Evolutionary conservation across 2,797 vertebrate species (phyloP).

Genomic region (Dryobates pubescens): DNA sequence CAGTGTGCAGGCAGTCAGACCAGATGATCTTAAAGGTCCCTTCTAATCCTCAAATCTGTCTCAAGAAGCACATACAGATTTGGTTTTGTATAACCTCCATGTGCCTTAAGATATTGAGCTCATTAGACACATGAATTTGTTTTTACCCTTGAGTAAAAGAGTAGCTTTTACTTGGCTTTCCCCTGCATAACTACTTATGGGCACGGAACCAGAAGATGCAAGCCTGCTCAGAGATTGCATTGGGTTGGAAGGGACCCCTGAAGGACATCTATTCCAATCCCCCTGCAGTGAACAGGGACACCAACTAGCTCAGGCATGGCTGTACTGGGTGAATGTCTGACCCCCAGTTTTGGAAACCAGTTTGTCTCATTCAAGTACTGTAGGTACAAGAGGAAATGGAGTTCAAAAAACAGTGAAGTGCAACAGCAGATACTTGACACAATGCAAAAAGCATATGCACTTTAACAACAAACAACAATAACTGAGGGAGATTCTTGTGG

Average conservation of each 20-base stretch:
- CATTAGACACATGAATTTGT: not conserved
- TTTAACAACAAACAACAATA: not conserved
- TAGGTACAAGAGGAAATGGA: not conserved
- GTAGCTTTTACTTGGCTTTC: not conserved
- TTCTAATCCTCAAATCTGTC: not conserved
- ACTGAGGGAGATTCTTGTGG: not conserved
- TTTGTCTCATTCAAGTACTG: not conserved
- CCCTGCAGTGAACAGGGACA: no score
- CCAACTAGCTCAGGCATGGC: not conserved
- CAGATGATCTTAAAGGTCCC: not conserved
- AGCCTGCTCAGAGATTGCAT: not conserved
- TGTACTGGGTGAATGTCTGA: not conserved
- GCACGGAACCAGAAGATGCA: not conserved
- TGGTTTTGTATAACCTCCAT: not conserved
- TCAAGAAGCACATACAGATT: not conserved
- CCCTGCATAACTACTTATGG: not conserved
- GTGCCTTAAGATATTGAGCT: not conserved
- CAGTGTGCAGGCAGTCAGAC: not conserved
- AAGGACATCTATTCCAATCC: no score
- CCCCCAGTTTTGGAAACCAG: not conserved
- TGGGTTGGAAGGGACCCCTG: no score
- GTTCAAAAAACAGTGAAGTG: not conserved
- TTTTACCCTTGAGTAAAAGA: not conserved
- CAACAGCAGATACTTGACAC: not conserved
- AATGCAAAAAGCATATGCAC: not conserved